These are phyloP conservation scores for Ctenochaetus hawaiiensis DNA, from an alignment of 2,797 vertebrate genomes.

Conservation along the genomic window DNA sequence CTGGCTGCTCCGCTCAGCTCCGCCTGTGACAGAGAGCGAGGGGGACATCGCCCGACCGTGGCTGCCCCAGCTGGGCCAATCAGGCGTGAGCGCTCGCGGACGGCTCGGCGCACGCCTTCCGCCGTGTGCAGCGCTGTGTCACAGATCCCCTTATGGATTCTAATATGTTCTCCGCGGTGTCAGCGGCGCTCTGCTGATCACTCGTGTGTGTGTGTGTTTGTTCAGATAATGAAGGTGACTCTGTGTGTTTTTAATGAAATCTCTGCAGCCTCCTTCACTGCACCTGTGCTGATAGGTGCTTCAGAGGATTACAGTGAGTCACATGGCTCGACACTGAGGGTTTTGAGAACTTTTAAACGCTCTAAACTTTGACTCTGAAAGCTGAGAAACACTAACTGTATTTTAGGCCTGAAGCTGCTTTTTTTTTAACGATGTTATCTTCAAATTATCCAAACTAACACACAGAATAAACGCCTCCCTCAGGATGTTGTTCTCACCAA, in stretches of 20 bases:
- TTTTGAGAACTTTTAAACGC: constrained; percentile 5
- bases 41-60: constrained; percentile 57
- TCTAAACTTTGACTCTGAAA: background rate
- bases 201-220: constrained; percentile 33
- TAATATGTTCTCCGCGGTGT: constrained; percentile 51
- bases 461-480: no score
- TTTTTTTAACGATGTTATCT: background rate
- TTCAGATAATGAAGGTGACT: constrained; percentile 50
- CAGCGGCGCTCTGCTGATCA: constrained; percentile 29
- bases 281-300: constrained; percentile 16
- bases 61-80: constrained; percentile 72
- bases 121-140: constrained; percentile 70
- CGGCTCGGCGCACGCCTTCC: constrained; percentile 47
- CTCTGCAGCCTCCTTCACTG: constrained; percentile 17
- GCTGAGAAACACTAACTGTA: constrained; percentile 2
- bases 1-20: constrained; percentile 71
- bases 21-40: constrained; percentile 67
- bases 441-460: background rate
- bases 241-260: constrained; percentile 43
- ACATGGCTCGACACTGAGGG: background rate
- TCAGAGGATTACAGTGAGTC: constrained; percentile 5
- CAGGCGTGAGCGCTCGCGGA: constrained; percentile 68
- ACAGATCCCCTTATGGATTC: constrained; percentile 72
- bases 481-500: background rate
- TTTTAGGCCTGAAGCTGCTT: background rate